Percentiles rank a stretch among this genome's conserved stretches.
phyloP scores from a whole-genome alignment of 2,797 vertebrate genomes.

The Apodemus agrarius region DNA sequence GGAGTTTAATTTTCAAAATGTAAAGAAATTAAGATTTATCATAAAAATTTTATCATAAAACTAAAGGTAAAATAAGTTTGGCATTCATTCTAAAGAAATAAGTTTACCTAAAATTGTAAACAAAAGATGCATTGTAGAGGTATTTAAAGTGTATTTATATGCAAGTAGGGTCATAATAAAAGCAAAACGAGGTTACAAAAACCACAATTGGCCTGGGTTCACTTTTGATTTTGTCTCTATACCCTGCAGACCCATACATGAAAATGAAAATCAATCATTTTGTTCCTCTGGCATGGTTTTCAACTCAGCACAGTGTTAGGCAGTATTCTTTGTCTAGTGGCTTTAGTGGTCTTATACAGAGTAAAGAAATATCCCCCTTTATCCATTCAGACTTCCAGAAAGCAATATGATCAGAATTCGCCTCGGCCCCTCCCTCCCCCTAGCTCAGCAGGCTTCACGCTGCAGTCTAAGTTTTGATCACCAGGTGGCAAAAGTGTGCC shows the following conservation, averaged over 20 bases:
- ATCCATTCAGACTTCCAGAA: constrained; percentile 20
- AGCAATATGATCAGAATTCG: background rate
- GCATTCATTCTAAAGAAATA: background rate
- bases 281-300: background rate
- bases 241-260: background rate
- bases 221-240: background rate
- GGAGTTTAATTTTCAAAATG: background rate
- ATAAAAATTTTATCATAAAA: background rate
- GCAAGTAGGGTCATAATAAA: background rate
- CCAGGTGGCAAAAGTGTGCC: background rate
- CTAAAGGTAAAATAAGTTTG: background rate
- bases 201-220: background rate
- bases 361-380: background rate
- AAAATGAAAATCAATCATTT: background rate
- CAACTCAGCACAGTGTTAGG: background rate
- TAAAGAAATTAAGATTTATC: background rate
- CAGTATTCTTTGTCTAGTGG: background rate
- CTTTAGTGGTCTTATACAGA: background rate
- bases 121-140: background rate
- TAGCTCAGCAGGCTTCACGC: background rate
- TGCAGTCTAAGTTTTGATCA: constrained; percentile 20
- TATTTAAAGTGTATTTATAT: constrained; percentile 8
- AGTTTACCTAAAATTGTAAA: background rate
- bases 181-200: background rate
- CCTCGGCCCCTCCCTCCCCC: background rate